Evolutionary conservation across 2,797 vertebrate genomes (phyloP), one percentile per base, ranked within the genome.

Genomic region (Myoxocephalus aenaeus): DNA sequence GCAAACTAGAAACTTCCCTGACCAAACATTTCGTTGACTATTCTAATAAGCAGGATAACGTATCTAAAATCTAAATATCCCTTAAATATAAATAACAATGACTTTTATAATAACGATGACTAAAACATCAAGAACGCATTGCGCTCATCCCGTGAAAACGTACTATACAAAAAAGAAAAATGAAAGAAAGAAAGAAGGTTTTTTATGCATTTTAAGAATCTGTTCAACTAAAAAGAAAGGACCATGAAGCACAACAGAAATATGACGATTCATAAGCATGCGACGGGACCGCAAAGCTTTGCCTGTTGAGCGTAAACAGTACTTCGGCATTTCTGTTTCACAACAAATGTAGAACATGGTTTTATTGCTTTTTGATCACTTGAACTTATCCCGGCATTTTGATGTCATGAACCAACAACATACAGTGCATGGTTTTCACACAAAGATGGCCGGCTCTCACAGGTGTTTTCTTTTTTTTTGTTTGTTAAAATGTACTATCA

Each of bases 61-160:
- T 92, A 88, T 93, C 92, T 94, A 94, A 95, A 95, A 93, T 92
- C 89, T 90, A 93, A 92, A 95, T 93, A 93, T 96, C 95, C 95
- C 95, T 95, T 95, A 95, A 93, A 95, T 96, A 95, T 95, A 95
- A 95, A 95, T 95, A 95, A 94, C 91, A 93, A 92, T 88, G 87
- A 90, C 75, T 91, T 93, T 89, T 69, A 90, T 81, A 74, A 92
- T 91, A 91, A 92, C 82, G 81, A 90, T 72, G 85, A 92, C 85
- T 89, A 90, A 89, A 92, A 94, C 86, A 86, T 85, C 75, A 82
- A 92, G 85, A 93, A 86, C 80, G 91, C 84, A 89, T 90, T 85
- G 90, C 89, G 93, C 73, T 89, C 90, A 78, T 90, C 90, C 77
- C 70, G 88, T 89, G 89, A 87, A 86, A 89, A 89, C 83, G 68